phyloP scores from a whole-genome alignment of 2,888 invertebrate genomes.

The Lochmaea capreae region DNA sequence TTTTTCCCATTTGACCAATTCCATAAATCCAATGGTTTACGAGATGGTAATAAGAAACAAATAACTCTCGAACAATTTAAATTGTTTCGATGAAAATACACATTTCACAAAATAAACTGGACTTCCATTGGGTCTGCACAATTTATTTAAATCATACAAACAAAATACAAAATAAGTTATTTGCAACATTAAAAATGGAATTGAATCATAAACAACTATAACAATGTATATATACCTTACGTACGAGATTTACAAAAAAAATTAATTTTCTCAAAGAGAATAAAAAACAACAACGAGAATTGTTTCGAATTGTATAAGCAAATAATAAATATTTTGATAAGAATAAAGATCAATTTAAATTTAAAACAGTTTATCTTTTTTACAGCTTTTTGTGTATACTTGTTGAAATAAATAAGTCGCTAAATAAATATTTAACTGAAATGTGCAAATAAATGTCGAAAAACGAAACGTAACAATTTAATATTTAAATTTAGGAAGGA shows the following conservation, averaged over 20 bases:
- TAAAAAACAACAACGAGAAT: slow-evolving; percentile 6
- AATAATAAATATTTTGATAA: background rate
- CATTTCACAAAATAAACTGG: slow-evolving; percentile 21
- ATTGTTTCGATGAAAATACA: background rate
- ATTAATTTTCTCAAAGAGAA: slow-evolving; percentile 15
- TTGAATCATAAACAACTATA: slow-evolving; percentile 29
- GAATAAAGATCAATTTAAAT: too few relatives aligned
- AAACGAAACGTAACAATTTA: too few relatives aligned
- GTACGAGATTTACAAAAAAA: slow-evolving; percentile 24
- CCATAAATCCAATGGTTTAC: too few relatives aligned
- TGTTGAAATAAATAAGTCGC: too few relatives aligned
- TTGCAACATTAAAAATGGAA: slow-evolving; percentile 25
- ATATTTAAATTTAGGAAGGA: too few relatives aligned
- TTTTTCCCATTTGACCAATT: too few relatives aligned
- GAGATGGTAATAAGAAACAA: too few relatives aligned
- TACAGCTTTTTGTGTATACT: too few relatives aligned
- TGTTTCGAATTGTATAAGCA: background rate
- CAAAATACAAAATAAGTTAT: slow-evolving; percentile 30
- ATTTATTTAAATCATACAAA: slow-evolving; percentile 39
- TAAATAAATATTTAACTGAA: too few relatives aligned
- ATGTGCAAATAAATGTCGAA: too few relatives aligned
- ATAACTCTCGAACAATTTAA: too few relatives aligned
- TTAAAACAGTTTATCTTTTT: too few relatives aligned
- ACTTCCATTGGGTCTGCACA: slow-evolving; percentile 28
- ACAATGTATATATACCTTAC: slow-evolving; percentile 29